phyloP scores from a whole-genome alignment of 1,140 invertebrate genomes.

The Brachystomella parvula region DNA sequence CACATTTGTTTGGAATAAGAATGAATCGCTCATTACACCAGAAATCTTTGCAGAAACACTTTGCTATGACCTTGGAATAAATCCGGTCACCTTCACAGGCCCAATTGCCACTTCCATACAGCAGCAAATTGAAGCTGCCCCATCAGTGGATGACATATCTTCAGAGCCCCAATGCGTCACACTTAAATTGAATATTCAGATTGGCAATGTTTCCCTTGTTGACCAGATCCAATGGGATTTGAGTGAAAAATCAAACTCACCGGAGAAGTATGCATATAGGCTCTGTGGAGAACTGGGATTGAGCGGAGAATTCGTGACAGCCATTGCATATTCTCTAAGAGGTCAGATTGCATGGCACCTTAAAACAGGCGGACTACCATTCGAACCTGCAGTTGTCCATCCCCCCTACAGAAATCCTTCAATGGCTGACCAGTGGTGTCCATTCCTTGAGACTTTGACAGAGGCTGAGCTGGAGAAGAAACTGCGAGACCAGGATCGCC shows the following conservation, averaged over 20 bases:
- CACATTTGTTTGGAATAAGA: slow-evolving; percentile 59
- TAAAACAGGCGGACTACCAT: slow-evolving; percentile 43
- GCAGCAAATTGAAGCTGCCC: slow-evolving; percentile 53
- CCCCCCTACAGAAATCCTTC: slow-evolving; percentile 45
- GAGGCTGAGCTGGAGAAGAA: slow-evolving; percentile 68
- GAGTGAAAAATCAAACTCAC: slow-evolving; percentile 55
- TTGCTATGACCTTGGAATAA: slow-evolving; percentile 60
- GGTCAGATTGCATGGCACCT: slow-evolving; percentile 58
- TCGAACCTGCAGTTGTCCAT: slow-evolving; percentile 46
- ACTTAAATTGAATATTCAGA: slow-evolving; percentile 56
- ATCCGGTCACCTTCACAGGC: slow-evolving; percentile 52
- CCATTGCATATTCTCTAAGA: slow-evolving; percentile 52
- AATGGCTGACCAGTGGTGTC: slow-evolving; percentile 59
- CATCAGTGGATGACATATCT: neutral
- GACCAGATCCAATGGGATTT: slow-evolving; percentile 68
- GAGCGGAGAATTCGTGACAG: slow-evolving; percentile 61
- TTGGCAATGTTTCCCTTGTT: slow-evolving; percentile 60
- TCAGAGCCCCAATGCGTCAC: slow-evolving; percentile 6
- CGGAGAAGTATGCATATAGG: slow-evolving; percentile 56
- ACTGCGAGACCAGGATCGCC: slow-evolving; percentile 61
- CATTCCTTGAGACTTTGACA: slow-evolving; percentile 59
- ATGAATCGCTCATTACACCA: slow-evolving; percentile 55
- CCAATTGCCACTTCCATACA: slow-evolving; percentile 55
- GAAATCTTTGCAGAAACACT: slow-evolving; percentile 61
- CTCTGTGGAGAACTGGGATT: slow-evolving; percentile 58